phyloP scores from a whole-genome alignment of 2,888 invertebrate genomes.

The Mimas tiliae region DNA sequence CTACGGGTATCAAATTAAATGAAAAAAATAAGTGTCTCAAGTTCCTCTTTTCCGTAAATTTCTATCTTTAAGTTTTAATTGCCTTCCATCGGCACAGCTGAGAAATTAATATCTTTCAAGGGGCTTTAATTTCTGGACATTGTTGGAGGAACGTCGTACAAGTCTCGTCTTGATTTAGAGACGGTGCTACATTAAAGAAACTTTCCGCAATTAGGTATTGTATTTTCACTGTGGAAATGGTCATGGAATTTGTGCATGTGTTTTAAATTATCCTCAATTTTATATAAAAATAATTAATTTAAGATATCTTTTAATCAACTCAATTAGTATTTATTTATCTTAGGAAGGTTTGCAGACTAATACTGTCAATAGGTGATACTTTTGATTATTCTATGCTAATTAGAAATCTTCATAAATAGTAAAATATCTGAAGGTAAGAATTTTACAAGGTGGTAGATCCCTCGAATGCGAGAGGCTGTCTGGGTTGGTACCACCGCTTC shows the following conservation, averaged over 20 bases:
- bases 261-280: neutral
- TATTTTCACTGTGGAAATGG: neutral
- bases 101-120: constrained; percentile 73
- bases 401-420: too few relatives aligned
- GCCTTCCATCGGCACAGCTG: constrained; percentile 69
- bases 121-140: constrained; percentile 58
- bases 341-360: too few relatives aligned
- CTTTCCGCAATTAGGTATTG: constrained; percentile 9
- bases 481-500: too few relatives aligned
- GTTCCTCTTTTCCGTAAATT: constrained; percentile 58
- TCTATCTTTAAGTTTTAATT: constrained; percentile 73
- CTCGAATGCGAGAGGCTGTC: too few relatives aligned
- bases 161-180: constrained; percentile 43
- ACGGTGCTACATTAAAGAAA: constrained; percentile 18
- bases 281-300: too few relatives aligned
- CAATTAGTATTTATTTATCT: too few relatives aligned
- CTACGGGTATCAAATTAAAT: constrained; percentile 60
- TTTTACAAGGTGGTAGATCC: too few relatives aligned
- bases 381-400: too few relatives aligned
- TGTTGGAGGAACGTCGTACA: constrained; percentile 47
- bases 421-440: too few relatives aligned
- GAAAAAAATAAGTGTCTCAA: constrained; percentile 61
- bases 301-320: too few relatives aligned
- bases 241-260: neutral
- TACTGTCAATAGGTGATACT: too few relatives aligned